Conservation (phyloP, 2,888 invertebrate species). For the Leptothorax acervorum region DNA sequence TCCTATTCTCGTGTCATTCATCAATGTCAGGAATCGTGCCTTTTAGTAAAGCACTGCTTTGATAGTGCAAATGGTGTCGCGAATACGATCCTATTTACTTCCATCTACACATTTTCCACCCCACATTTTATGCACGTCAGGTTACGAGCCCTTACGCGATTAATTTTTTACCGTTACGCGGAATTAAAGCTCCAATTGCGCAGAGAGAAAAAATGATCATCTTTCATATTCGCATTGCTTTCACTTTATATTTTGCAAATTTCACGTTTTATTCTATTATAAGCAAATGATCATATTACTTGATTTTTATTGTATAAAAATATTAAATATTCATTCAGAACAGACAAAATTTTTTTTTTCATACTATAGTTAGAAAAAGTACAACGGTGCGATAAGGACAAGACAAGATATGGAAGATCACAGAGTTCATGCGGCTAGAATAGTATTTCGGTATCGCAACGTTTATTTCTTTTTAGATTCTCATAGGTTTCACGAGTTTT, state of each 20-base stretch:
- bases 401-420: slow-evolving; percentile 12
- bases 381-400: background rate
- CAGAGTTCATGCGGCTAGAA: background rate
- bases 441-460: slow-evolving; percentile 7
- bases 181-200: slow-evolving; percentile 38
- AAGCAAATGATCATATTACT: background rate
- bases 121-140: slow-evolving; percentile 57
- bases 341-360: background rate
- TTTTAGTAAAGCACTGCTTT: slow-evolving; percentile 61
- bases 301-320: background rate
- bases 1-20: slow-evolving; percentile 81
- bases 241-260: background rate
- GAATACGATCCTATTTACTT: slow-evolving; percentile 71
- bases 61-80: slow-evolving; percentile 58
- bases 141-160: background rate
- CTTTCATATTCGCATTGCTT: background rate
- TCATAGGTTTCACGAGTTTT: too few relatives aligned
- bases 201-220: background rate
- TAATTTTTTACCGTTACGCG: slow-evolving; percentile 35
- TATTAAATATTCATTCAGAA: background rate
- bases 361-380: background rate
- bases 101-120: slow-evolving; percentile 66
- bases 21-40: slow-evolving; percentile 79
- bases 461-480: slow-evolving; percentile 29
- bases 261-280: background rate